These are phyloP conservation scores for Listronotus oregonensis DNA, from an alignment of 1,140 invertebrate species.

Conservation along the genomic window DNA sequence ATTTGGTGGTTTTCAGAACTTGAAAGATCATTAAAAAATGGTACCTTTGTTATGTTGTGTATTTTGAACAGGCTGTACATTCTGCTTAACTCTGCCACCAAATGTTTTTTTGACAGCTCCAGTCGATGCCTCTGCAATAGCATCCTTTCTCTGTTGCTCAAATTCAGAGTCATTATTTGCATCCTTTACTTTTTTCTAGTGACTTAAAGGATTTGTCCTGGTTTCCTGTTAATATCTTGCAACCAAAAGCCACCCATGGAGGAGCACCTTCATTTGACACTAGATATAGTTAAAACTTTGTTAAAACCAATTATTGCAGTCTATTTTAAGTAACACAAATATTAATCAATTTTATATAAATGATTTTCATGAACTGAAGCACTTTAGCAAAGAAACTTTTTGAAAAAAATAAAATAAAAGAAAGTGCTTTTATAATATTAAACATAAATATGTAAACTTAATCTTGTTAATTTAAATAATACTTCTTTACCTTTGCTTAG, in stretches of 20 bases:
- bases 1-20: too few relatives aligned
- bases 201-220: conserved; percentile 75
- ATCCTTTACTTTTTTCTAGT: conserved; percentile 64
- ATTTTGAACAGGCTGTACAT: conserved; percentile 69
- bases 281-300: conserved; percentile 18
- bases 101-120: conserved; percentile 80
- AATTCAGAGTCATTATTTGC: conserved; percentile 71
- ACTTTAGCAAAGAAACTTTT: too few relatives aligned
- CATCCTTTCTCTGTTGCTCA: conserved; percentile 81
- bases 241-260: conserved; percentile 86
- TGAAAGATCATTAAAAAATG: too few relatives aligned
- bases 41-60: conserved; percentile 62
- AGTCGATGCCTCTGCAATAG: conserved; percentile 83
- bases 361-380: too few relatives aligned
- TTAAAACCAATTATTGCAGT: too few relatives aligned
- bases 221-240: conserved; percentile 67
- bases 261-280: conserved; percentile 49
- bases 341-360: too few relatives aligned
- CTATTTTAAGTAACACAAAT: too few relatives aligned
- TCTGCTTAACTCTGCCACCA: conserved; percentile 71
- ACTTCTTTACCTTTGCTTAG: too few relatives aligned
- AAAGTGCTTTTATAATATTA: too few relatives aligned
- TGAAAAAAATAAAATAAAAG: too few relatives aligned
- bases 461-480: too few relatives aligned
- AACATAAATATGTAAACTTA: too few relatives aligned